A percentile compares a stretch with the other conserved stretches of the same genome.
phyloP scores from a whole-genome alignment of 2,113 vertebrate genomes.

The Thunnus thynnus region DNA sequence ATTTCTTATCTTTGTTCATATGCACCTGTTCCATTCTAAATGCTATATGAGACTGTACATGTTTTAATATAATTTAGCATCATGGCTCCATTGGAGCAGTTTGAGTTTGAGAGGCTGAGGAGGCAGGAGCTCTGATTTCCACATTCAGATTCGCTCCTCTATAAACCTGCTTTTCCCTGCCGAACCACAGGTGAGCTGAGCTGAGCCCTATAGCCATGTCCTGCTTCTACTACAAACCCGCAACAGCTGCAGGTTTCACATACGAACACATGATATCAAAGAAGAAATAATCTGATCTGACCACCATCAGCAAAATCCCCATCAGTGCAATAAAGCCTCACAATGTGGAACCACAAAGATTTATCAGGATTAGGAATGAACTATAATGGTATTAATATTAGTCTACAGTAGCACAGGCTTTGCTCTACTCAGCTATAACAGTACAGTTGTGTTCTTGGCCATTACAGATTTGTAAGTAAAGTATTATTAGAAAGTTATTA shows the following conservation, averaged over 20 bases:
- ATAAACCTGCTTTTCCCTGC: background rate
- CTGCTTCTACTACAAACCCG: slow-evolving; percentile 19
- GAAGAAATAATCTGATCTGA: slow-evolving; percentile 49
- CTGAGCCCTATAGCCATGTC: slow-evolving; percentile 10
- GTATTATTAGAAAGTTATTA: too few relatives aligned
- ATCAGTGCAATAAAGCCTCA: slow-evolving; percentile 45
- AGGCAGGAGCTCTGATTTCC: slow-evolving; percentile 62
- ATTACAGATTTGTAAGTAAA: too few relatives aligned
- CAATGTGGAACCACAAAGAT: slow-evolving; percentile 45
- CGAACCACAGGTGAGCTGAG: slow-evolving; percentile 53
- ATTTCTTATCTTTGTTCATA: slow-evolving; percentile 48
- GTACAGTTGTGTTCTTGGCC: too few relatives aligned
- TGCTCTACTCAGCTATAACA: background rate
- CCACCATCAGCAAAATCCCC: slow-evolving; percentile 50
- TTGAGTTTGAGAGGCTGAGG: slow-evolving; percentile 7
- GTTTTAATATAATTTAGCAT: slow-evolving; percentile 55
- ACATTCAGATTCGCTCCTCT: slow-evolving; percentile 6
- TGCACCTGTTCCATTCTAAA: slow-evolving; percentile 62
- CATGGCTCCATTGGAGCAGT: slow-evolving; percentile 26
- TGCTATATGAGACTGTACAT: slow-evolving; percentile 49
- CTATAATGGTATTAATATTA: slow-evolving; percentile 27
- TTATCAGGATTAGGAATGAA: slow-evolving; percentile 57
- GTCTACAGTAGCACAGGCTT: slow-evolving; percentile 43
- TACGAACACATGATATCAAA: slow-evolving; percentile 52
- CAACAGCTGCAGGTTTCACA: slow-evolving; percentile 72